These are phyloP conservation scores for Rhabditoides inermis DNA, from an alignment of 2,888 invertebrate species.

Conservation along the genomic window DNA sequence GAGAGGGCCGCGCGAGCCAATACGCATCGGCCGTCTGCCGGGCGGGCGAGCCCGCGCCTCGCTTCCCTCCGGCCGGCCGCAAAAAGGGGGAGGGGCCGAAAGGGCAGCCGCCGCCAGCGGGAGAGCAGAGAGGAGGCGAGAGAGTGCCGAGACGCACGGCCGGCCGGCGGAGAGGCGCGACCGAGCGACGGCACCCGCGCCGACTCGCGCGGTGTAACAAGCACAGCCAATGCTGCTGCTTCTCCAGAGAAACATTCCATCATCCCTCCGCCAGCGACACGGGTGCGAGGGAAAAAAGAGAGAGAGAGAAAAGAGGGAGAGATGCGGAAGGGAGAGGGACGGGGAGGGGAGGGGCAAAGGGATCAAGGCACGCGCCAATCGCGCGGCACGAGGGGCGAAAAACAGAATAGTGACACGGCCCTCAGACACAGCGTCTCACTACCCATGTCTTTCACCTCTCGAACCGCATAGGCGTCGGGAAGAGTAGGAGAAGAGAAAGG, in stretches of 20 bases:
- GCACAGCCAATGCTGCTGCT: too few relatives aligned
- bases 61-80: not conserved
- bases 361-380: too few relatives aligned
- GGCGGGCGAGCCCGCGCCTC: not conserved
- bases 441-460: slow-evolving; percentile 97
- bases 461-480: too few relatives aligned
- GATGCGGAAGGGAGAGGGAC: slow-evolving; percentile 46
- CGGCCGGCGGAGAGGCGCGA: slow-evolving; percentile 3
- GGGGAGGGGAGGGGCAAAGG: too few relatives aligned
- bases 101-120: too few relatives aligned
- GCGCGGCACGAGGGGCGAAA: slow-evolving; percentile 66
- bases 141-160: slow-evolving; percentile 1
- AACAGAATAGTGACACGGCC: slow-evolving; percentile 90
- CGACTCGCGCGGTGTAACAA: too few relatives aligned
- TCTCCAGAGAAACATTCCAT: too few relatives aligned
- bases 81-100: too few relatives aligned
- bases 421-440: slow-evolving; percentile 71
- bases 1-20: not conserved
- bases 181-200: too few relatives aligned
- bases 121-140: slow-evolving; percentile 15
- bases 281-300: too few relatives aligned
- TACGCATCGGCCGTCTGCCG: not conserved
- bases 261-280: too few relatives aligned
- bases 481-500: too few relatives aligned
- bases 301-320: not conserved